Evolutionary conservation across 1,140 invertebrate genomes (phyloP).

Genomic region (Bacillus rossius): DNA sequence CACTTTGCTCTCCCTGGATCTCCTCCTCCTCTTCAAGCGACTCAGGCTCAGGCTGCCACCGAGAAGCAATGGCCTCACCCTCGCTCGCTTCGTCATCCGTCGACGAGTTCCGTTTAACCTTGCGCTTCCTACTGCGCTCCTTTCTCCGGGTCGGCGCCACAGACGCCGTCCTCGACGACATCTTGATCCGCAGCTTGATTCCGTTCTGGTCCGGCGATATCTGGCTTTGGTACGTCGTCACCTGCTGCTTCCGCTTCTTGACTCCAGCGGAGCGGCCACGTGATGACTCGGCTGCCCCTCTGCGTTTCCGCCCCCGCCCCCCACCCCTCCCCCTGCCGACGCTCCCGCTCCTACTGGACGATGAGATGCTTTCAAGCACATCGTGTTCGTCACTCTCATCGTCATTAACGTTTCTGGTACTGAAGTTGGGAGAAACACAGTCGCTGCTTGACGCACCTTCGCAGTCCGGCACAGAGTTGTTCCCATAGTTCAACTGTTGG

Average conservation of each 20-base stretch:
- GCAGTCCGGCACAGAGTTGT: no score
- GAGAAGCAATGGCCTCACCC: background rate
- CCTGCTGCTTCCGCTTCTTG: conserved; percentile 9
- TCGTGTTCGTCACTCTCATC: conserved; percentile 1
- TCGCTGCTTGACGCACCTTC: no score
- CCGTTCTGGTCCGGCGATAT: conserved; percentile 56
- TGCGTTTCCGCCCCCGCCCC: conserved; percentile 1
- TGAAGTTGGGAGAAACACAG: no score
- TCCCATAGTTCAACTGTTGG: no score
- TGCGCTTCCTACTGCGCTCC: conserved; percentile 41
- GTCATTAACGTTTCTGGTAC: background rate
- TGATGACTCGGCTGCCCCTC: background rate
- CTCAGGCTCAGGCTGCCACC: conserved; percentile 13
- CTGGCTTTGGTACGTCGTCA: conserved; percentile 47
- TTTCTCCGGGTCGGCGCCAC: background rate
- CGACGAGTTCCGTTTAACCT: conserved; percentile 10
- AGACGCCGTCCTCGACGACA: conserved; percentile 37
- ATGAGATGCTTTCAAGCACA: no score
- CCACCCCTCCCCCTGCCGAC: background rate
- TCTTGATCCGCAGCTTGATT: conserved; percentile 57
- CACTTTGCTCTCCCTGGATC: conserved; percentile 47
- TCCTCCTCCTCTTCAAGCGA: conserved; percentile 33
- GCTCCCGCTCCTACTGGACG: no score
- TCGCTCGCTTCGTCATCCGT: conserved; percentile 15
- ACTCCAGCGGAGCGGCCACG: conserved; percentile 1